phyloP scores from a whole-genome alignment of 2,888 invertebrate genomes.

The Stenotaenia linearis region DNA sequence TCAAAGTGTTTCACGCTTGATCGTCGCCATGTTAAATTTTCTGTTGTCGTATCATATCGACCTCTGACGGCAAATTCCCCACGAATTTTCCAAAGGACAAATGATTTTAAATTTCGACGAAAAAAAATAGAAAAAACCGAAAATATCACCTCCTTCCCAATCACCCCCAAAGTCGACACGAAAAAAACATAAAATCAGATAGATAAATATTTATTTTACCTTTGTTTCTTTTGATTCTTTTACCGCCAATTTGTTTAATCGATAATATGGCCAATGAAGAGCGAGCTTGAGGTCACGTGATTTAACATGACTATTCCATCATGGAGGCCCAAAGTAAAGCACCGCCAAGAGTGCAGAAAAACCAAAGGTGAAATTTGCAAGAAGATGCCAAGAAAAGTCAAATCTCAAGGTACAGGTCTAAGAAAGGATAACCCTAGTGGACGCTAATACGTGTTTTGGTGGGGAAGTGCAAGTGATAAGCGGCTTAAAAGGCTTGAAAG shows the following conservation, averaged over 20 bases:
- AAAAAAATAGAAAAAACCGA: not conserved
- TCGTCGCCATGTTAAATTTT: not conserved
- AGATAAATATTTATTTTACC: not conserved
- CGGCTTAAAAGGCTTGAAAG: not conserved
- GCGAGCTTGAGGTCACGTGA: constrained; percentile 38
- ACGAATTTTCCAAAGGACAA: not conserved
- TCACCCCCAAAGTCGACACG: not conserved
- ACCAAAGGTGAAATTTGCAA: constrained; percentile 40
- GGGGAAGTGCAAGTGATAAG: not conserved
- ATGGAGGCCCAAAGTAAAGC: constrained; percentile 39
- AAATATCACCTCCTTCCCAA: not conserved
- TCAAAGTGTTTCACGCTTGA: not conserved
- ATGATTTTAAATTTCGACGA: not conserved
- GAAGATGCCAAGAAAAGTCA: constrained; percentile 41
- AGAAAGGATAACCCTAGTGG: constrained; percentile 20
- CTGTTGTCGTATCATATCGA: not conserved
- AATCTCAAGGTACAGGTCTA: constrained; percentile 38
- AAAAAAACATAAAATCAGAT: not conserved
- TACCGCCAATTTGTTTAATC: constrained; percentile 36
- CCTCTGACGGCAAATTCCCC: not conserved
- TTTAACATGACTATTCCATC: constrained; percentile 40
- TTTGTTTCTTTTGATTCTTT: constrained; percentile 29
- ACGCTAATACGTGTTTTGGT: not conserved
- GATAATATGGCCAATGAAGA: constrained; percentile 19
- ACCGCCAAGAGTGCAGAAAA: constrained; percentile 40